A percentile compares a stretch with the other conserved stretches of the same genome.
Evolutionary conservation across 2,888 invertebrate species (phyloP).

Genomic region (Matsumyia berberina): DNA sequence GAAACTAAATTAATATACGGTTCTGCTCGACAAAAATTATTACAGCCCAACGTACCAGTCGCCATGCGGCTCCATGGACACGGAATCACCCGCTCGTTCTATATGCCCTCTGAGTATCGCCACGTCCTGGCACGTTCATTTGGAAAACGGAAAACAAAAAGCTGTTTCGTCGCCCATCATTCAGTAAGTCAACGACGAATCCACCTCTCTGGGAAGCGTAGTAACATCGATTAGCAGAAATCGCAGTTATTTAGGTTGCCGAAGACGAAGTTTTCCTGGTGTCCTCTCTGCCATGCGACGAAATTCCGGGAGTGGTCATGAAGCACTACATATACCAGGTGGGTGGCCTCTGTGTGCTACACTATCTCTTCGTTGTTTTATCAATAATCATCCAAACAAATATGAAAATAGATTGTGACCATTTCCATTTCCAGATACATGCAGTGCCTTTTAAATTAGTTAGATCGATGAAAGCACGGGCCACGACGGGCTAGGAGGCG

Average conservation of each 20-base stretch:
- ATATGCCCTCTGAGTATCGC: constrained; percentile 52
- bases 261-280: constrained; percentile 55
- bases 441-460: constrained; percentile 15
- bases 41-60: constrained; percentile 75
- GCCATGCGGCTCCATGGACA: constrained; percentile 73
- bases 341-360: constrained; percentile 33
- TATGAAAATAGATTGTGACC: constrained; percentile 76
- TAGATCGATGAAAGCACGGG: too few species aligned
- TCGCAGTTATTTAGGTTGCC: constrained; percentile 70
- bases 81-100: constrained; percentile 50
- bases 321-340: constrained; percentile 34
- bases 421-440: constrained; percentile 61
- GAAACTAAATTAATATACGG: constrained; percentile 70
- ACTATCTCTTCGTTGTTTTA: constrained; percentile 67
- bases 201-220: constrained; percentile 53
- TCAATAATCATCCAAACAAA: constrained; percentile 76
- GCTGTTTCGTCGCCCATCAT: not conserved
- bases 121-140: constrained; percentile 74
- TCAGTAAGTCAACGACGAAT: too few species aligned
- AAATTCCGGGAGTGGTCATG: constrained; percentile 75
- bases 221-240: constrained; percentile 75
- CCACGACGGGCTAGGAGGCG: too few species aligned
- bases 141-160: too few species aligned
- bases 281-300: constrained; percentile 74
- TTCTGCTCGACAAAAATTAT: constrained; percentile 67